Evolutionary conservation across 2,113 vertebrate genomes (phyloP).

Genomic region (Anser brachyrhynchus): DNA sequence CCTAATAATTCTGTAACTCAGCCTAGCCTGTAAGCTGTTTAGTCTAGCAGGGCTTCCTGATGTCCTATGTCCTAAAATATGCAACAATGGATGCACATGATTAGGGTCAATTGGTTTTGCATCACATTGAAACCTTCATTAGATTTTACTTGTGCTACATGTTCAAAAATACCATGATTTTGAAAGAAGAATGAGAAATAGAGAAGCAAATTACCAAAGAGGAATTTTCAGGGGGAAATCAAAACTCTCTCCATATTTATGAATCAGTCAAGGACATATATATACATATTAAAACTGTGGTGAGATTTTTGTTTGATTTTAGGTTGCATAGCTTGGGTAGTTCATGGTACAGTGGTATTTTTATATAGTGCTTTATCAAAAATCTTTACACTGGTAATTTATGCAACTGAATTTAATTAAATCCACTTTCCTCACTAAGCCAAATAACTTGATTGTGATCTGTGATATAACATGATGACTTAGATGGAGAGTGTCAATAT

Average conservation of each 20-base stretch:
- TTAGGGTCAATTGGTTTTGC: neutral
- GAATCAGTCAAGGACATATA: neutral
- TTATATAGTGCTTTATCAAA: neutral
- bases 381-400: neutral
- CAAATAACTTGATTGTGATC: neutral
- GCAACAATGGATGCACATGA: neutral
- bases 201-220: neutral
- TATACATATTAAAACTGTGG: neutral
- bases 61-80: rapidly evolving
- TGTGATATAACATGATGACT: neutral
- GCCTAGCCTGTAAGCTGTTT: neutral
- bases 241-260: neutral
- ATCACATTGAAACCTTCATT: neutral
- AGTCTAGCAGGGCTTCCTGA: neutral
- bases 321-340: neutral
- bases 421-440: neutral
- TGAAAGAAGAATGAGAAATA: neutral
- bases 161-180: neutral
- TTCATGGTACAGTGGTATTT: neutral
- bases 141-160: neutral
- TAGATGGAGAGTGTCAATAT: neutral
- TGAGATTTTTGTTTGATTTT: neutral
- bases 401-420: neutral
- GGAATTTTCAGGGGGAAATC: neutral
- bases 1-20: neutral